These are phyloP conservation scores for Hemicordylus capensis DNA, from an alignment of 2,113 vertebrate genomes.

Conservation along the genomic window DNA sequence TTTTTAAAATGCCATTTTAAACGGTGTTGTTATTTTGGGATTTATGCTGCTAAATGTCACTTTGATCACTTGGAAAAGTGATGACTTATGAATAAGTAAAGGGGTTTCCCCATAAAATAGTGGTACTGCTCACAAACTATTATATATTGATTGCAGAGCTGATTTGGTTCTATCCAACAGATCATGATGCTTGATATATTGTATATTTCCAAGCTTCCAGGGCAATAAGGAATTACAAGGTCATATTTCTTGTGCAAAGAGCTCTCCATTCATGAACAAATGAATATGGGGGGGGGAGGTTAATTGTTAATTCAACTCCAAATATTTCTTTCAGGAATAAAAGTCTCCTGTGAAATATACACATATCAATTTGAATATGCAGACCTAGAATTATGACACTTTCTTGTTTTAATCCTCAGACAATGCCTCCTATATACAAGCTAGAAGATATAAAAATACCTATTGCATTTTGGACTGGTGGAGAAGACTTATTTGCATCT, in stretches of 20 bases:
- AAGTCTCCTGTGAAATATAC: neutral
- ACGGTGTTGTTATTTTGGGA: neutral
- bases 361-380: neutral
- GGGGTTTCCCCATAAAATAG: neutral
- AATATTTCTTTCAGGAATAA: neutral
- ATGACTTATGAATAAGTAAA: neutral
- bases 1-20: neutral
- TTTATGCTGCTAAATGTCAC: neutral
- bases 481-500: conserved; percentile 69
- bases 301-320: neutral
- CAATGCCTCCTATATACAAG: conserved; percentile 79
- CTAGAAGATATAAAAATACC: conserved; percentile 72
- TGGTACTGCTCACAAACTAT: neutral
- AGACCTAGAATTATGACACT: neutral
- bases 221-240: neutral
- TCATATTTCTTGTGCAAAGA: neutral
- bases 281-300: no score
- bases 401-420: conserved; percentile 64
- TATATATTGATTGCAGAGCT: neutral
- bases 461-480: conserved; percentile 70
- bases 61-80: neutral
- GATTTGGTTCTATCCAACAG: neutral
- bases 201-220: neutral
- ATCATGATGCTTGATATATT: neutral
- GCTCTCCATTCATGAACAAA: no score